A percentile compares a stretch with the other conserved stretches of the same genome.
phyloP scores from a whole-genome alignment of 2,888 invertebrate species.

The Poecilobothrus nobilitatus region DNA sequence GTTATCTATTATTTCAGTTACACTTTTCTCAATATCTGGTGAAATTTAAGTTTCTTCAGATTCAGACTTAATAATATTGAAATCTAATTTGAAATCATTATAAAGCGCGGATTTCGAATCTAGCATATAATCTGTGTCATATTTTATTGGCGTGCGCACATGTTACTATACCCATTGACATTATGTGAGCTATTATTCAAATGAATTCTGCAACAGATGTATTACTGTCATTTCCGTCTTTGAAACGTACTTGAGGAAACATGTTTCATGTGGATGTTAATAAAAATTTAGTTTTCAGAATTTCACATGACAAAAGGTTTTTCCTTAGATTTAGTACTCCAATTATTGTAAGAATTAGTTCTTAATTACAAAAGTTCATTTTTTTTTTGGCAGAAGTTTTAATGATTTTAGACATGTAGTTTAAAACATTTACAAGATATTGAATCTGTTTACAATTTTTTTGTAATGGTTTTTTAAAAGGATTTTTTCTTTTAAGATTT shows the following conservation, averaged over 20 bases:
- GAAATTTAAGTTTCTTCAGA: neutral
- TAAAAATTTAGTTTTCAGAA: neutral
- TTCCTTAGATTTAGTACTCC: neutral
- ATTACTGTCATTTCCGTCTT: neutral
- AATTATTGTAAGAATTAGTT: too few species aligned
- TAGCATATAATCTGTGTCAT: too few species aligned
- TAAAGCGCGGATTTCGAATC: neutral
- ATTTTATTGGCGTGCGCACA: neutral
- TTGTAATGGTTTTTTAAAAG: neutral
- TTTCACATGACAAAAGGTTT: neutral
- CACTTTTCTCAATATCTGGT: neutral
- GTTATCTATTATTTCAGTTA: neutral
- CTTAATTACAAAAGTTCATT: neutral
- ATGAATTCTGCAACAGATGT: neutral
- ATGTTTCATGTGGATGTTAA: neutral
- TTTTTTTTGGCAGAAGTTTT: neutral
- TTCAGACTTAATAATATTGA: neutral
- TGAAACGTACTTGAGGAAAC: neutral
- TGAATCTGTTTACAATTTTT: neutral
- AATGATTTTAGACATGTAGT: conserved; percentile 5
- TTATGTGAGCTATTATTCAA: neutral
- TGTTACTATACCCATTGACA: neutral
- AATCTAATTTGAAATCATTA: neutral
- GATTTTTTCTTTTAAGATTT: neutral
- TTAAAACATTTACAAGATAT: neutral